Evolutionary conservation across 2,113 vertebrate genomes (phyloP), one percentile per base, ranked within the genome.

Genomic region (Pseudopipra pipra): DNA sequence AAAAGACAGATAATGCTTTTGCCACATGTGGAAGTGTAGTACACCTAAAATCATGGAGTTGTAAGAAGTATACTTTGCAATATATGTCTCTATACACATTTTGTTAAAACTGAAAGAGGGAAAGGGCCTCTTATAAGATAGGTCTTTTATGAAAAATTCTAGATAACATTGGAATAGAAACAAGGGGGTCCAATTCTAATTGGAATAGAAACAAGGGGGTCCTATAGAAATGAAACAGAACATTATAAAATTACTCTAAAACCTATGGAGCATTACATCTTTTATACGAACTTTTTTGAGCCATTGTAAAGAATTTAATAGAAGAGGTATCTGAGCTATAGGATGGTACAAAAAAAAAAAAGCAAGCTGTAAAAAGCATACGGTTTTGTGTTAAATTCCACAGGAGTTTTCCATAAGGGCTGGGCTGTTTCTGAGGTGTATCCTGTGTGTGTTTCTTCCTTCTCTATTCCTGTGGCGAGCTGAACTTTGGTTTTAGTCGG

Each of bases 401-500:
- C 92, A 96, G 90, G 79, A 93, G 62, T 94, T 90, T 95, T 96
- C 85, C 92, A 25, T 58, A 72, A 92, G 96, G 92, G 65, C 58
- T 92, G 83, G 75, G 46, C 90, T 92, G 90, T 86, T 93, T 95
- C 92, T 94, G 73, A 96, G 95, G 58, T 87, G 70, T 94, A 92
- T 94, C 88, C 85, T 96, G 65, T 76, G 65, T 1, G 2, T 85
- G 76, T 92, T 95, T 96, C 94, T 97, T 96, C 97, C 93, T 97
- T 96, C 97, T 95, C 97, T 87, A 75, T 85, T 98, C 96, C 97
- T 95, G 54, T 77, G 85, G 97, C 52, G 96, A 97, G 95, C 72
- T 97, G 97, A 97, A 98, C 97, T 98, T 97, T 97, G 97, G 97
- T 97, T 96, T 98, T 97, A 97, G 97, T 96, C 95, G 95, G 95